Base-by-base conservation (phyloP, 2,888 invertebrate genomes). In the Folsomia candida region DNA sequence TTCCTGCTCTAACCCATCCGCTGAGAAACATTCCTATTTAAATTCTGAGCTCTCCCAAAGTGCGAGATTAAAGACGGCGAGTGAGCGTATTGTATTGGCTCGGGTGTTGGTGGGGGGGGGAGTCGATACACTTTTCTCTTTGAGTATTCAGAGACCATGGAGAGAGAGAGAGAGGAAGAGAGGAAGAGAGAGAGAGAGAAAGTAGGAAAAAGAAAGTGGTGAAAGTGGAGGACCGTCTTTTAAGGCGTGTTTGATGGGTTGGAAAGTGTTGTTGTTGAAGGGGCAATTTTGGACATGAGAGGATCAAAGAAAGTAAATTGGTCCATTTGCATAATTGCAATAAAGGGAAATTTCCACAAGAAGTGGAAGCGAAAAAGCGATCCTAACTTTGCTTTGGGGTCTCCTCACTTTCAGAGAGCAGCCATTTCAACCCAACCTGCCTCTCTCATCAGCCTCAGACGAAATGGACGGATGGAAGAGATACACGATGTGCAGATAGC, bases 261-360 rank as follows among this genome's bases (percentile, higher is more conserved):
- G 57, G 24, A 57, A 57, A 57, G 57, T 22, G n/a, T n/a, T 20
- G 57, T 22, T 57, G n/a, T 57, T 57, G 57, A n/a, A 57, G n/a
- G 57, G 57, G 57, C n/a, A 57, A n/a, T 57, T 57, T 57, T n/a
- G 57, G 57, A 57, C n/a, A 57, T n/a, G 25, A 22, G 28, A 28
- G 22, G 29, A 24, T 47, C 51, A 26, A 64, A 64, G 26, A 22
- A 24, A 37, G 63, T 64, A 64, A 64, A 64, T 64, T 64, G 63
- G 26, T 37, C 20, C 22, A 64, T 64, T 64, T 64, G 63, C 63
- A 64, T 64, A 64, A 64, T 64, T 64, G 63, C 63, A 20, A 47
- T 51, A 51, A 64, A 64, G 63, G 22, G 51, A 20, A 62, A 22
- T 64, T 14, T 18, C 37, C 29, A 27, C 62, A 26, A 22, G 54